Conservation (phyloP, 2,888 invertebrate genomes). For the Craniophora ligustri region DNA sequence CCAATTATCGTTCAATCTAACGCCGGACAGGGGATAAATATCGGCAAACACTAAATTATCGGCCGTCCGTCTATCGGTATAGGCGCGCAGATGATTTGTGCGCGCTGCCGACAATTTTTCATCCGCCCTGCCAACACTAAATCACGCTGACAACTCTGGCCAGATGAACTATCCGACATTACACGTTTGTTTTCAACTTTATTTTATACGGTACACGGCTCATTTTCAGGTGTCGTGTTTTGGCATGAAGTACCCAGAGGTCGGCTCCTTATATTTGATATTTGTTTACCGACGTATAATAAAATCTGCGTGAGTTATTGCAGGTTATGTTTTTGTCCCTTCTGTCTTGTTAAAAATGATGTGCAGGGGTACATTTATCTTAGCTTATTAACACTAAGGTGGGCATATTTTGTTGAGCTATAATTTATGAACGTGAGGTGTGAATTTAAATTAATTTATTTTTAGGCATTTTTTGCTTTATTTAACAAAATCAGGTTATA, state of each 20-base stretch:
- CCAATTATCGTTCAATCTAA: slow-evolving; percentile 52
- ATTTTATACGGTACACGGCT: slow-evolving; percentile 1
- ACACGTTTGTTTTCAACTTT: slow-evolving; percentile 25
- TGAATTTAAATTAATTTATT: background rate
- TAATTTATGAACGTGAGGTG: background rate
- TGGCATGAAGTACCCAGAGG: slow-evolving; percentile 38
- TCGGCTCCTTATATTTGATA: slow-evolving; percentile 53
- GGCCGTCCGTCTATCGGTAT: slow-evolving; percentile 59
- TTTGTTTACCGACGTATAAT: slow-evolving; percentile 56
- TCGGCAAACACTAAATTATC: slow-evolving; percentile 64
- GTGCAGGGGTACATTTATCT: slow-evolving; percentile 33
- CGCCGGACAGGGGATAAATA: slow-evolving; percentile 55
- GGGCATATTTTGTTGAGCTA: background rate
- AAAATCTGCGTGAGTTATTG: slow-evolving; percentile 53
- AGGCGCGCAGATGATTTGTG: slow-evolving; percentile 71
- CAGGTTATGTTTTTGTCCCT: slow-evolving; percentile 34
- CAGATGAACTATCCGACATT: slow-evolving; percentile 38
- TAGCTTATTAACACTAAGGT: slow-evolving; percentile 37
- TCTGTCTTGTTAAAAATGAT: slow-evolving; percentile 54
- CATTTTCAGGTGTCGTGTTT: slow-evolving; percentile 16
- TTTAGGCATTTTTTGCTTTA: no score
- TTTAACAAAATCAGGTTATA: no score
- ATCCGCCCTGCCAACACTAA: slow-evolving; percentile 65
- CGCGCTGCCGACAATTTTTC: slow-evolving; percentile 68
- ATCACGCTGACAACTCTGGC: slow-evolving; percentile 64